Evolutionary conservation across 1,140 invertebrate genomes (phyloP).

Genomic region (Cotesia glomerata): DNA sequence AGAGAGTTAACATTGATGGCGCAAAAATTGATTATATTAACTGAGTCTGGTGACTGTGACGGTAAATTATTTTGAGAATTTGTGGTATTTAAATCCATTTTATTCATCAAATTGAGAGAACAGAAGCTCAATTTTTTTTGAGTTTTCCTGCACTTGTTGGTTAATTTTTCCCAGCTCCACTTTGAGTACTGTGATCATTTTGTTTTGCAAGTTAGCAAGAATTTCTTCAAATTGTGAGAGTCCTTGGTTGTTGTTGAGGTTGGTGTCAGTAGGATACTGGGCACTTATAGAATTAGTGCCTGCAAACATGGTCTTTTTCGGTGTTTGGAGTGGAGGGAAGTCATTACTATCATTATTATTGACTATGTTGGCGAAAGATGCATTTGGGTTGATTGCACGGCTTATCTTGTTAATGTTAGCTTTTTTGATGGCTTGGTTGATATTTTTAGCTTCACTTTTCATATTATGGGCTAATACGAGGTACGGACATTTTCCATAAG

Average conservation of each 20-base stretch:
- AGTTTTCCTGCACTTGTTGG: neutral
- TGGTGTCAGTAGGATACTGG: no score
- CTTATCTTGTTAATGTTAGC: neutral
- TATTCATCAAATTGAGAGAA: neutral
- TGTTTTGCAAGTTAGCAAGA: no score
- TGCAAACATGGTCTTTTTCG: no score
- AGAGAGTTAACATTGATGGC: constrained; percentile 26
- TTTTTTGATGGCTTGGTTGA: neutral
- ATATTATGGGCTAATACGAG: constrained; percentile 5
- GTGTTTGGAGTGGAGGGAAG: no score
- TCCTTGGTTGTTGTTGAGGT: no score
- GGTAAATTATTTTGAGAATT: neutral
- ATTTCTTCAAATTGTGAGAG: no score
- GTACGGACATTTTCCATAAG: constrained; percentile 29
- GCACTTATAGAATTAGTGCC: no score
- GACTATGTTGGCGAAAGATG: no score
- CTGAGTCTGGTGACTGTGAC: neutral
- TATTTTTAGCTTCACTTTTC: neutral
- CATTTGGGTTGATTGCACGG: no score
- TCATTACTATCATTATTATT: no score
- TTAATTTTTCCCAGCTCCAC: no score
- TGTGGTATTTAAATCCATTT: neutral
- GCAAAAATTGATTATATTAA: neutral
- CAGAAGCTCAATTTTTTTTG: neutral
- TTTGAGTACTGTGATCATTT: no score